A percentile compares a stretch with the other conserved stretches of the same genome.
phyloP scores from a whole-genome alignment of 2,113 vertebrate genomes.

The Tyrannus savana region DNA sequence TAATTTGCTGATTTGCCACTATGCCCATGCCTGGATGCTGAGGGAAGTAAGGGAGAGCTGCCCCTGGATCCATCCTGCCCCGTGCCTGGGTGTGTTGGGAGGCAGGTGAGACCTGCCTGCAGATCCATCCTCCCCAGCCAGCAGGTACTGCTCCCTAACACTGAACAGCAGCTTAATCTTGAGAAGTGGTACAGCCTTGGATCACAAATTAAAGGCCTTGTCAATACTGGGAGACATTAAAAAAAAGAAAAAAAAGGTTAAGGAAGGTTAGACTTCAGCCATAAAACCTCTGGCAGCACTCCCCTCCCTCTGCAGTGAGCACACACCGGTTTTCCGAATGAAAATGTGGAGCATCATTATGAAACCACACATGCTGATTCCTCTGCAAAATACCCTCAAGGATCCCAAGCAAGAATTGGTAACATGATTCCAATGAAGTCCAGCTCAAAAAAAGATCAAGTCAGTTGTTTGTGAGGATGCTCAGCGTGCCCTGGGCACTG shows the following conservation, averaged over 20 bases:
- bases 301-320: background rate
- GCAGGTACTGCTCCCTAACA: background rate
- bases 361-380: background rate
- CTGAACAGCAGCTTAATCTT: background rate
- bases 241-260: background rate
- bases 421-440: background rate
- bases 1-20: background rate
- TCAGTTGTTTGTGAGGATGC: background rate
- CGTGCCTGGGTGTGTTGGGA: background rate
- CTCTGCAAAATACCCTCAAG: background rate
- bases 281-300: background rate
- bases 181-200: background rate
- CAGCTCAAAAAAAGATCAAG: background rate
- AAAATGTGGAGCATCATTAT: background rate
- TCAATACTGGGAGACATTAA: background rate
- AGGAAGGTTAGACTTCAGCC: background rate
- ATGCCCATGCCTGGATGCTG: rapidly evolving
- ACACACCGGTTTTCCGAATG: background rate
- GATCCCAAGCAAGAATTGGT: background rate
- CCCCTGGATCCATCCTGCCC: background rate
- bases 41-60: background rate
- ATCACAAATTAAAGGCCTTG: constrained; percentile 8
- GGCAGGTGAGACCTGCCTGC: rapidly evolving
- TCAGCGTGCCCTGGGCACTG: background rate
- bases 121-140: rapidly evolving